Evolutionary conservation across 30 jellyfish, hydroid and myxozoan species (phyloP).

Genomic region (Hydractinia symbiolongicarpus): DNA sequence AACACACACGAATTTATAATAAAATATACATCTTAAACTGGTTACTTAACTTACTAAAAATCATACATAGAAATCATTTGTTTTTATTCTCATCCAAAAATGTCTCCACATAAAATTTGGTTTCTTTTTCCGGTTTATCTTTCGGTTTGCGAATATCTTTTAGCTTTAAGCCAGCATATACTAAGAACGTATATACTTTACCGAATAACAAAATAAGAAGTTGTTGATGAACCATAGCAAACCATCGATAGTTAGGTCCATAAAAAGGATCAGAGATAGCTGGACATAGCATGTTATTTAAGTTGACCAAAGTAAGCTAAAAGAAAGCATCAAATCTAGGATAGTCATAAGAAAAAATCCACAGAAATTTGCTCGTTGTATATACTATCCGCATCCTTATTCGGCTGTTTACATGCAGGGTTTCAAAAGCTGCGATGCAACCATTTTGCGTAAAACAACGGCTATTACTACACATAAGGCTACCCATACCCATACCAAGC

Average conservation of each 20-base stretch:
- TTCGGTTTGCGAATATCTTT: background rate
- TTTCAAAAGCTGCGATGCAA: no score
- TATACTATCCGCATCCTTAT: no score
- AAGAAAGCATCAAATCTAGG: background rate
- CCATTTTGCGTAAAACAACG: no score
- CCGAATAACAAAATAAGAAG: constrained; percentile 69
- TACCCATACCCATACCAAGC: no score
- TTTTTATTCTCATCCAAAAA: constrained; percentile 7
- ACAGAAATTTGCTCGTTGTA: no score
- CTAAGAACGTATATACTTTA: constrained; percentile 46
- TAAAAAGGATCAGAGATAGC: constrained; percentile 91
- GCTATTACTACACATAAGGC: no score
- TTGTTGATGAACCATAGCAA: constrained; percentile 91
- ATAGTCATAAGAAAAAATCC: no score
- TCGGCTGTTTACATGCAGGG: no score
- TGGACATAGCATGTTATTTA: constrained; percentile 93
- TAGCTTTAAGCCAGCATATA: background rate
- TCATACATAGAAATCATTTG: background rate
- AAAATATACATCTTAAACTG: no score
- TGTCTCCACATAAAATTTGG: constrained; percentile 2
- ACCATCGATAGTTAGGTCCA: constrained; percentile 95
- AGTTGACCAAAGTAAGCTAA: constrained; percentile 81
- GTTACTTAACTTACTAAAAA: no score
- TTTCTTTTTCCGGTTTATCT: background rate
- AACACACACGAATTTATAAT: no score